Evolutionary conservation across 2,113 vertebrate genomes (phyloP).

Genomic region (Odontophorus gujanensis): DNA sequence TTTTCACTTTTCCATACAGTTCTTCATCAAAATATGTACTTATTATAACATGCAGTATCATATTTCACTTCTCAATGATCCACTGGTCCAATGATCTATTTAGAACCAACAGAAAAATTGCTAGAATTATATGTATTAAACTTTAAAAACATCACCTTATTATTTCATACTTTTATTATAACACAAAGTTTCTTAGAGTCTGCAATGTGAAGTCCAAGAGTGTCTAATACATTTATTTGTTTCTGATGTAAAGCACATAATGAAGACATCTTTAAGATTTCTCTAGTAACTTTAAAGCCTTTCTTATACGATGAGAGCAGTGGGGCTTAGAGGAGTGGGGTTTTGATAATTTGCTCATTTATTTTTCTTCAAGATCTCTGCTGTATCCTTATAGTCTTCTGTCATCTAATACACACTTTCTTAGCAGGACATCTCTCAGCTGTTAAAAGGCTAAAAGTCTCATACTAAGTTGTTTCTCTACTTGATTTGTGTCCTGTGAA

Average conservation of each 20-base stretch:
- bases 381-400: neutral
- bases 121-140: neutral
- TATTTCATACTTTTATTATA: neutral
- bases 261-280: neutral
- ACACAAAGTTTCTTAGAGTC: neutral
- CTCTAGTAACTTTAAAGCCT: neutral
- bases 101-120: neutral
- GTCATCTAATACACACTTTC: neutral
- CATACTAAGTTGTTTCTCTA: neutral
- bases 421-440: neutral
- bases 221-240: neutral
- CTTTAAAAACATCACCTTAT: neutral
- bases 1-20: neutral
- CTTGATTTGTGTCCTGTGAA: neutral
- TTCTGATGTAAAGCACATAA: neutral
- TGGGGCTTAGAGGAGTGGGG: accelerated
- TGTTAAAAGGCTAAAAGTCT: neutral
- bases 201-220: no score
- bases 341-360: neutral
- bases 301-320: accelerated
- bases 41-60: neutral
- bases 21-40: neutral
- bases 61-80: neutral
- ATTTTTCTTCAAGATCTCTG: neutral
- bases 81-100: neutral